Percentiles rank a stretch among this genome's conserved stretches.
Evolutionary conservation across 2,888 invertebrate species (phyloP).

Genomic region (Habroteleia sp.): DNA sequence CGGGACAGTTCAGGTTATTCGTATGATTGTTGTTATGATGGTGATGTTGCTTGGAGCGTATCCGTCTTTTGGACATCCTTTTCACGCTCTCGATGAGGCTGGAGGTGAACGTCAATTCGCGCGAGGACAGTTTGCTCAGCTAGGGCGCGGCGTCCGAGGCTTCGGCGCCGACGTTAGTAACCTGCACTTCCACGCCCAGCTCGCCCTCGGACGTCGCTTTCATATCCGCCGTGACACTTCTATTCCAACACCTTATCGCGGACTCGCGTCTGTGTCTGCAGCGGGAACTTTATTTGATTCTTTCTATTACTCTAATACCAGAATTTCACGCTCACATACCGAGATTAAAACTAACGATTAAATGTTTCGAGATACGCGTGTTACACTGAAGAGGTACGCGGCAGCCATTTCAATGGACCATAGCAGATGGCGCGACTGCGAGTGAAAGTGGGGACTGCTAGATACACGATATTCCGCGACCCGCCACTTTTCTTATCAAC

Average conservation of each 20-base stretch:
- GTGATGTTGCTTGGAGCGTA: constrained; percentile 21
- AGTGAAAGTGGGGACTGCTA: too few species aligned
- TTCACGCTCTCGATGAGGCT: constrained; percentile 42
- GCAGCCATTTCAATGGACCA: constrained; percentile 19
- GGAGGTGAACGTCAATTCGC: constrained; percentile 34
- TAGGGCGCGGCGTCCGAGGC: neutral
- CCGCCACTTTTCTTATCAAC: too few species aligned
- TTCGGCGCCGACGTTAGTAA: constrained; percentile 27
- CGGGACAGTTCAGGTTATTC: constrained; percentile 16
- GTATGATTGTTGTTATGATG: constrained; percentile 2
- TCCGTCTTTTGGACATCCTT: constrained; percentile 45
- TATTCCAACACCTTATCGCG: too few species aligned
- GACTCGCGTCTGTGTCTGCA: neutral
- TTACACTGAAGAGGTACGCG: constrained; percentile 19
- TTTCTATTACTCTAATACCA: too few species aligned
- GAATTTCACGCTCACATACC: constrained; percentile 24
- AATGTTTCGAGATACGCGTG: constrained; percentile 26
- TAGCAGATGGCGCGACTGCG: constrained; percentile 17
- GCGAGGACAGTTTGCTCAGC: constrained; percentile 9
- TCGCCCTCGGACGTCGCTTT: constrained; percentile 59
- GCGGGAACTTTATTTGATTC: neutral
- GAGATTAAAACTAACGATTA: neutral
- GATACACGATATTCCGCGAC: too few species aligned
- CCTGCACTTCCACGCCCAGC: constrained; percentile 60
- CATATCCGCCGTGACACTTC: constrained; percentile 43